Evolutionary conservation across 2,888 invertebrate species (phyloP).

Genomic region (Meiosimyza platycephala): DNA sequence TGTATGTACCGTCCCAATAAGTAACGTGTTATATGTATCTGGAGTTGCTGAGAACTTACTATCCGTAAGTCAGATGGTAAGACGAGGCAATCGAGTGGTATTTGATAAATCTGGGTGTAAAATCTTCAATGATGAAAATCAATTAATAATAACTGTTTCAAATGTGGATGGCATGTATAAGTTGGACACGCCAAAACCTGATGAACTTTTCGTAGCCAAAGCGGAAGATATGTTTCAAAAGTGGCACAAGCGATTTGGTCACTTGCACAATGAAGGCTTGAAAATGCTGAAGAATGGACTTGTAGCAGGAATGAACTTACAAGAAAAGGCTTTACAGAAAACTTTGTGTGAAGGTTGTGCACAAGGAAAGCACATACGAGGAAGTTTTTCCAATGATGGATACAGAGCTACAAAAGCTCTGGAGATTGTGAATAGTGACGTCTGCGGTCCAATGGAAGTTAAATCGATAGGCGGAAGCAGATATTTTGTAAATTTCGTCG

Average conservation of each 20-base stretch:
- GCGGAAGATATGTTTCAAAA: background rate
- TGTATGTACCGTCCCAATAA: no score
- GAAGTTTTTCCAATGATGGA: conserved; percentile 9
- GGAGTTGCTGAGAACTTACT: no score
- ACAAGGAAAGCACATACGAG: background rate
- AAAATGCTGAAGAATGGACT: background rate
- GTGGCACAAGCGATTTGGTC: background rate
- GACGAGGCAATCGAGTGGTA: no score
- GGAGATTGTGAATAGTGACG: conserved; percentile 6
- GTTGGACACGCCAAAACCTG: background rate
- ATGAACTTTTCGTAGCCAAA: conserved; percentile 1
- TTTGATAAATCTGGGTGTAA: no score
- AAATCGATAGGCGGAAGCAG: background rate
- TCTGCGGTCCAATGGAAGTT: background rate
- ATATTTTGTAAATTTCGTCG: background rate
- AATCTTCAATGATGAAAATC: background rate
- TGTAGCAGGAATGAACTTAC: background rate
- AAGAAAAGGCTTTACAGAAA: background rate
- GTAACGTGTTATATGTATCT: no score
- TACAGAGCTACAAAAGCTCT: background rate
- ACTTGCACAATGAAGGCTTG: background rate
- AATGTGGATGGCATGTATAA: background rate
- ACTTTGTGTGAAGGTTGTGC: background rate
- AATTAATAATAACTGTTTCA: background rate
- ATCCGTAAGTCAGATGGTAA: no score